phyloP scores from a whole-genome alignment of 2,113 vertebrate genomes.

The Hippocampus mohnikei region DNA sequence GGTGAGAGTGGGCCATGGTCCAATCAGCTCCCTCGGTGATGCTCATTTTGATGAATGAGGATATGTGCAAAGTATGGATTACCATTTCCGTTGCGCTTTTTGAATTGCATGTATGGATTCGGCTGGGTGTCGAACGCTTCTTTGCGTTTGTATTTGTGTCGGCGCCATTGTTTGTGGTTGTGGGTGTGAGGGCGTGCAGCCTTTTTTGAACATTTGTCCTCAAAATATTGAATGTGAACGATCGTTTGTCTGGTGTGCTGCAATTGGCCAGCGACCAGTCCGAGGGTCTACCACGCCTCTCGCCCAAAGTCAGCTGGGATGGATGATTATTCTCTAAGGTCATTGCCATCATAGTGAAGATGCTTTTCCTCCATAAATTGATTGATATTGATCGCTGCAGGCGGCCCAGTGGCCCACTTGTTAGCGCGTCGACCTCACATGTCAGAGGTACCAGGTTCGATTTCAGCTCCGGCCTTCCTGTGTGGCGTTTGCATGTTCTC shows the following conservation, averaged over 20 bases:
- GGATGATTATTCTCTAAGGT: neutral
- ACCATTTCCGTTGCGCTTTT: slow-evolving; percentile 34
- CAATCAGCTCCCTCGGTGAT: slow-evolving; percentile 44
- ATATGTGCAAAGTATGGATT: slow-evolving; percentile 50
- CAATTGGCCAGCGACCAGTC: neutral
- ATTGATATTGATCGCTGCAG: neutral
- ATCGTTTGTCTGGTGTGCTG: neutral
- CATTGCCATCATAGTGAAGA: neutral
- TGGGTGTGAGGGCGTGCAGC: neutral
- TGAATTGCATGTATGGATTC: slow-evolving; percentile 33
- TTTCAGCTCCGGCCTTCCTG: too few species aligned
- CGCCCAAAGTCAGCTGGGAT: neutral
- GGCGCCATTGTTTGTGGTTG: neutral
- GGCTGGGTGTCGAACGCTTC: slow-evolving; percentile 5
- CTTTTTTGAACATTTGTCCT: neutral
- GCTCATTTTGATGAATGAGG: slow-evolving; percentile 57
- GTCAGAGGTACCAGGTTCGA: too few species aligned
- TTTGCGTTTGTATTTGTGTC: neutral
- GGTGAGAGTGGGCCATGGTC: slow-evolving; percentile 26
- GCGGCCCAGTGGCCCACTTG: too few species aligned
- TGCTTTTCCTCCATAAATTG: neutral
- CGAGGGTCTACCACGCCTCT: neutral
- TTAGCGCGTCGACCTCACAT: too few species aligned
- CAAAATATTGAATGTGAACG: neutral
- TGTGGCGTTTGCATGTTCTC: too few species aligned